These are phyloP conservation scores for Musca vetustissima DNA, from an alignment of 1,140 invertebrate genomes.

Conservation along the genomic window DNA sequence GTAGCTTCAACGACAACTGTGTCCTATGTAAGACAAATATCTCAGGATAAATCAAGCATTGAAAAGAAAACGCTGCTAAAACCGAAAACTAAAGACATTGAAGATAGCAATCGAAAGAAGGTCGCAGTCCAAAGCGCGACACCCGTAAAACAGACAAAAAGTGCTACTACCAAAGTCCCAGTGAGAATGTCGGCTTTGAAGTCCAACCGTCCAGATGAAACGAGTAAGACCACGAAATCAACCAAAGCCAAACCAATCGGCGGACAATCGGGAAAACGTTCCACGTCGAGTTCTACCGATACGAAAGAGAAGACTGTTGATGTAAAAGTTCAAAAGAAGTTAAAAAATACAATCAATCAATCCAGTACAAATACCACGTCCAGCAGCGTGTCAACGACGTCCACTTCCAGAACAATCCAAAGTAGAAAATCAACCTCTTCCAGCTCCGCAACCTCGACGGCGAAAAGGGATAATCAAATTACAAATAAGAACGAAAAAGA, in stretches of 20 bases:
- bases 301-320: slow-evolving; percentile 25
- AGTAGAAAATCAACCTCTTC: slow-evolving; percentile 33
- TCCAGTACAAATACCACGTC: slow-evolving; percentile 39
- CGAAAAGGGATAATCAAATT: neutral
- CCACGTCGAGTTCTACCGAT: slow-evolving; percentile 31
- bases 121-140: too few relatives aligned
- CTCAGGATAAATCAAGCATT: too few relatives aligned
- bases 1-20: too few relatives aligned
- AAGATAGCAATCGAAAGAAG: too few relatives aligned
- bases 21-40: too few relatives aligned
- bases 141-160: slow-evolving; percentile 4
- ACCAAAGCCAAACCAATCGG: slow-evolving; percentile 31
- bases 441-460: neutral
- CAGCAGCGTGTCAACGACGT: slow-evolving; percentile 46
- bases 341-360: slow-evolving; percentile 48
- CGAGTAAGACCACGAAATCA: neutral
- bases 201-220: neutral
- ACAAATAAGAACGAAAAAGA: slow-evolving; percentile 45
- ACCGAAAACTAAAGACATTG: too few relatives aligned
- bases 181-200: neutral
- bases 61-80: too few relatives aligned
- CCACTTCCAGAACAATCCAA: slow-evolving; percentile 31
- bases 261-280: slow-evolving; percentile 41
- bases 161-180: slow-evolving; percentile 10
- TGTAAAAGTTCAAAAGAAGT: slow-evolving; percentile 44